Evolutionary conservation across 2,888 invertebrate species (phyloP).

Genomic region (Entomobrya multifasciata): DNA sequence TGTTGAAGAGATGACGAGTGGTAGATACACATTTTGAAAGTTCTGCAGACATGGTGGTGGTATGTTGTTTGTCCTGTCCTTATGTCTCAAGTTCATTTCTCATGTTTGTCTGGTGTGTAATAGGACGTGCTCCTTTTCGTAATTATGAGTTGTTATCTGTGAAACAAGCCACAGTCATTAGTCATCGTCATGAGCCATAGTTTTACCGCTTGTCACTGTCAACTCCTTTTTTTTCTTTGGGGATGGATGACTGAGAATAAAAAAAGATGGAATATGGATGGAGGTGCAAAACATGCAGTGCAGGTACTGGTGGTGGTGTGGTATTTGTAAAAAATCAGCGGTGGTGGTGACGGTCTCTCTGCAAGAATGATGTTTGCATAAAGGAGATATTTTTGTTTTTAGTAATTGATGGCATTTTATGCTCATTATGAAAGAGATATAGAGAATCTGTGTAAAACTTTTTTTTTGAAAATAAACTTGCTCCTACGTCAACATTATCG

Average conservation of each 20-base stretch:
- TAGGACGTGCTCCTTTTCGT: slow-evolving; percentile 69
- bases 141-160: slow-evolving; percentile 68
- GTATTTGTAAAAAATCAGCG: too few relatives aligned
- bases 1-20: slow-evolving; percentile 34
- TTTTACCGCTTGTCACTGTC: slow-evolving; percentile 69
- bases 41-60: slow-evolving; percentile 21
- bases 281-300: neutral
- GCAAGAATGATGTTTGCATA: slow-evolving; percentile 14
- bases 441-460: neutral
- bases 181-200: slow-evolving; percentile 67
- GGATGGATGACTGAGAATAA: slow-evolving; percentile 42
- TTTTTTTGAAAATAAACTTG: neutral
- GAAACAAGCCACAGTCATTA: slow-evolving; percentile 68
- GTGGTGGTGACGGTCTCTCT: neutral
- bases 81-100: slow-evolving; percentile 67
- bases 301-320: neutral
- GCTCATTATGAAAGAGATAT: neutral
- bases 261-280: neutral
- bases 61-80: slow-evolving; percentile 62
- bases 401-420: slow-evolving; percentile 39
- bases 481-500: neutral
- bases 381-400: slow-evolving; percentile 2
- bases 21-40: slow-evolving; percentile 15
- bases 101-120: slow-evolving; percentile 68
- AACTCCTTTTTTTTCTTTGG: slow-evolving; percentile 54